Conservation (phyloP, 2,888 invertebrate genomes). For the Cheiracanthium punctorium region DNA sequence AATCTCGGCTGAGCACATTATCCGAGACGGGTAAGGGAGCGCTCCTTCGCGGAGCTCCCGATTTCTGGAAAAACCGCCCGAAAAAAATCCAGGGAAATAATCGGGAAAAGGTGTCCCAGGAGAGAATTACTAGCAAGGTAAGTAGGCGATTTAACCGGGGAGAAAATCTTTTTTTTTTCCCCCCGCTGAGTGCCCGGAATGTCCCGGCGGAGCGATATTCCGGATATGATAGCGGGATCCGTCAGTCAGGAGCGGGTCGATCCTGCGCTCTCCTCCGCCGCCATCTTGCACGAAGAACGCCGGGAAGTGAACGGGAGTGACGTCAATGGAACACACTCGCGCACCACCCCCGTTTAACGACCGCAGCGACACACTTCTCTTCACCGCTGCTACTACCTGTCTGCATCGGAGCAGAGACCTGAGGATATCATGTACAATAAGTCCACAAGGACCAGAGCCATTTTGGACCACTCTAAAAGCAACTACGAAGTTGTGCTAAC, state of each 20-base stretch:
- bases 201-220: neutral
- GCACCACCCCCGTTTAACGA: neutral
- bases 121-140: too few species aligned
- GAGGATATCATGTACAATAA: too few species aligned
- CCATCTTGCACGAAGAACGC: constrained; percentile 45
- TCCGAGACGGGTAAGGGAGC: neutral
- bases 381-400: neutral
- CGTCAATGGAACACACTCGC: neutral
- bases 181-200: too few species aligned
- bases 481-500: too few species aligned
- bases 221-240: neutral
- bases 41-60: neutral
- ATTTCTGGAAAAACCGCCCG: too few species aligned
- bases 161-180: too few species aligned
- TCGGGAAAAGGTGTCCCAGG: too few species aligned
- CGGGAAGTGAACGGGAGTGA: neutral
- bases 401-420: neutral
- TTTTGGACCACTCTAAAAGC: too few species aligned
- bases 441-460: too few species aligned
- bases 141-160: too few species aligned
- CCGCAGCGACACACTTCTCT: neutral
- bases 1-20: neutral
- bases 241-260: neutral
- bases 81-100: too few species aligned
- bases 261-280: constrained; percentile 28